Evolutionary conservation across 2,113 vertebrate species (phyloP).

Genomic region (Anguilla rostrata): DNA sequence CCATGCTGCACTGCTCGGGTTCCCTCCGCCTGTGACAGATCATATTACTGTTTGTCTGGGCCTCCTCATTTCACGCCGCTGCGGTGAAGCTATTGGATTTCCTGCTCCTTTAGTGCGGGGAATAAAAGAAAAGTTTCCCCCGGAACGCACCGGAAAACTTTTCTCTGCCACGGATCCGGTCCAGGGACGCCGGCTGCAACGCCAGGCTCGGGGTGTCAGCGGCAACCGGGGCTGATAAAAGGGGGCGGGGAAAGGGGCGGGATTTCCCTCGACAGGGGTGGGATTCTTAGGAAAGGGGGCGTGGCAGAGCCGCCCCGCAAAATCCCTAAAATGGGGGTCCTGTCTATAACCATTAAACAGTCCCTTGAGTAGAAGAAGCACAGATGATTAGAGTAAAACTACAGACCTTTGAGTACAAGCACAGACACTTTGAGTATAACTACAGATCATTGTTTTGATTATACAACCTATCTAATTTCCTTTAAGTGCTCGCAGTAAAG

Average conservation of each 20-base stretch:
- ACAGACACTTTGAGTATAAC: too few relatives aligned
- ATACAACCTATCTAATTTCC: too few relatives aligned
- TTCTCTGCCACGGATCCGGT: slow-evolving; percentile 7
- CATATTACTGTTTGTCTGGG: slow-evolving; percentile 56
- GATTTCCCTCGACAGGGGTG: not conserved
- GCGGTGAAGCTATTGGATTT: slow-evolving; percentile 52
- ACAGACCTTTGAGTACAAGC: too few relatives aligned
- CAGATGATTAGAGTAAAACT: too few relatives aligned
- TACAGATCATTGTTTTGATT: too few relatives aligned
- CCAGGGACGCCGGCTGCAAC: not conserved
- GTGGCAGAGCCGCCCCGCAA: not conserved
- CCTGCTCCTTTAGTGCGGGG: slow-evolving; percentile 46
- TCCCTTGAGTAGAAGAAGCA: too few relatives aligned
- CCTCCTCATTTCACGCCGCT: slow-evolving; percentile 56
- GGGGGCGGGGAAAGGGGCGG: not conserved
- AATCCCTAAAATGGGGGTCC: slow-evolving; percentile 9
- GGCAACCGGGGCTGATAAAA: not conserved
- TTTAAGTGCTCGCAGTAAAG: too few relatives aligned
- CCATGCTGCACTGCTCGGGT: slow-evolving; percentile 43
- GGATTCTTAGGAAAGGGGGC: not conserved
- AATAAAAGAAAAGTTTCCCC: slow-evolving; percentile 50
- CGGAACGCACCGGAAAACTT: slow-evolving; percentile 11
- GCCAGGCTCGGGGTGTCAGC: not conserved
- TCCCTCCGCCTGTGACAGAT: slow-evolving; percentile 59
- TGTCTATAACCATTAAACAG: not conserved